Base-by-base conservation (phyloP, 2,888 invertebrate genomes). In the Polydrusus cervinus region DNA sequence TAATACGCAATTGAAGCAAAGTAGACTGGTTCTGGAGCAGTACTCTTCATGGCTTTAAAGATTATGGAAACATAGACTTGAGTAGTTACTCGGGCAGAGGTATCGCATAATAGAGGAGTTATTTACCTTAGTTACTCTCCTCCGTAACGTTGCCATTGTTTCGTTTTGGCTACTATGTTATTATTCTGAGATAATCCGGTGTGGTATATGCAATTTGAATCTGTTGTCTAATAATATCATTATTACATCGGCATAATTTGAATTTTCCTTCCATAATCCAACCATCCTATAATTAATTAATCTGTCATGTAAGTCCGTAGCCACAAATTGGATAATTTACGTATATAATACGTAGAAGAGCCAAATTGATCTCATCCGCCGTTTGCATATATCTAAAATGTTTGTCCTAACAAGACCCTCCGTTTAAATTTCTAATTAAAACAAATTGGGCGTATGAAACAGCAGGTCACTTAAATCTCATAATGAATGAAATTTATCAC, bases 181-280 rank as follows among this genome's bases (percentile, higher is more conserved):
- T n/a, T n/a, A n/a, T n/a, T n/a, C n/a, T n/a, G n/a, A n/a, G n/a
- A n/a, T n/a, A n/a, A n/a, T n/a, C n/a, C n/a, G n/a, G n/a, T n/a
- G n/a, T n/a, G n/a, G n/a, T n/a, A n/a, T n/a, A n/a, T n/a, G n/a
- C n/a, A n/a, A n/a, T n/a, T n/a, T n/a, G n/a, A n/a, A n/a, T n/a
- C n/a, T n/a, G n/a, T n/a, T n/a, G n/a, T n/a, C n/a, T n/a, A n/a
- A n/a, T n/a, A n/a, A 34, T n/a, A n/a, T n/a, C n/a, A 10, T 20
- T 51, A 16, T 18, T 8, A 11, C n/a, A n/a, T n/a, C 20, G 25
- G 25, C 25, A 30, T 53, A 53, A 53, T 53, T 53, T 53, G 30
- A 30, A 53, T 25, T n/a, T 30, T 53, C 53, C 53, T n/a, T 47
- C 16, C 47, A n/a, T 25, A 53, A 25, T n/a, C 25, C n/a, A 3